A percentile compares a stretch with the other conserved stretches of the same genome.
phyloP scores from a whole-genome alignment of 2,113 vertebrate genomes.

The Alosa alosa region DNA sequence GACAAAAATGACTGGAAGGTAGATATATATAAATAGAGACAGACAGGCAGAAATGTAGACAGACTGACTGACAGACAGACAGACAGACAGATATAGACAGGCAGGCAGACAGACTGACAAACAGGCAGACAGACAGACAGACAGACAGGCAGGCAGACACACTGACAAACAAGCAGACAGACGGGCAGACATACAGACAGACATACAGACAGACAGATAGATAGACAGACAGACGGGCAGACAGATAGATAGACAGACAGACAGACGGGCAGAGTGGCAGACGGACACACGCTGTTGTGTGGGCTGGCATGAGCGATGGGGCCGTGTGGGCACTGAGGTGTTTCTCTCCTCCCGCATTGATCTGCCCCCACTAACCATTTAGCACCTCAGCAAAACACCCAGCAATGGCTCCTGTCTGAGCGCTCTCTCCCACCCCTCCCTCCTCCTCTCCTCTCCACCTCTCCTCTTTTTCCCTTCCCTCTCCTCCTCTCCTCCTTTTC shows the following conservation, averaged over 20 bases:
- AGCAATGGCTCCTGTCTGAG: not conserved
- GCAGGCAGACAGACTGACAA: not conserved
- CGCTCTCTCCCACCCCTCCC: not conserved
- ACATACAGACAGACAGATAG: not conserved
- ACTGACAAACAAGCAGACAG: too few relatives aligned
- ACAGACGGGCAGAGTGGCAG: not conserved
- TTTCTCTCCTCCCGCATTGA: slow-evolving; percentile 60
- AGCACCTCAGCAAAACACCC: slow-evolving; percentile 58
- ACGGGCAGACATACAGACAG: not conserved
- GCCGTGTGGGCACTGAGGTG: slow-evolving; percentile 53
- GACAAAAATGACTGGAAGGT: not conserved
- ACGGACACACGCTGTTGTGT: slow-evolving; percentile 6
- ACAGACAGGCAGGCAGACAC: not conserved
- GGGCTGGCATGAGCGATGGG: not conserved
- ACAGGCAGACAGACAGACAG: not conserved
- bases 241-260: not conserved
- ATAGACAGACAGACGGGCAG: not conserved
- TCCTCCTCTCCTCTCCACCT: not conserved
- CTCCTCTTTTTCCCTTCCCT: not conserved
- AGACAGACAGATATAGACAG: too few relatives aligned
- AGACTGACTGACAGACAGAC: not conserved
- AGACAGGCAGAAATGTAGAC: not conserved
- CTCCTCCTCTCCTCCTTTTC: too few relatives aligned
- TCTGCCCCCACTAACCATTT: slow-evolving; percentile 63
- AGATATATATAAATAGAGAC: not conserved